Evolutionary conservation across 1,140 invertebrate species (phyloP), one percentile per base, ranked within the genome.

Genomic region (Heliconius eleuchia): DNA sequence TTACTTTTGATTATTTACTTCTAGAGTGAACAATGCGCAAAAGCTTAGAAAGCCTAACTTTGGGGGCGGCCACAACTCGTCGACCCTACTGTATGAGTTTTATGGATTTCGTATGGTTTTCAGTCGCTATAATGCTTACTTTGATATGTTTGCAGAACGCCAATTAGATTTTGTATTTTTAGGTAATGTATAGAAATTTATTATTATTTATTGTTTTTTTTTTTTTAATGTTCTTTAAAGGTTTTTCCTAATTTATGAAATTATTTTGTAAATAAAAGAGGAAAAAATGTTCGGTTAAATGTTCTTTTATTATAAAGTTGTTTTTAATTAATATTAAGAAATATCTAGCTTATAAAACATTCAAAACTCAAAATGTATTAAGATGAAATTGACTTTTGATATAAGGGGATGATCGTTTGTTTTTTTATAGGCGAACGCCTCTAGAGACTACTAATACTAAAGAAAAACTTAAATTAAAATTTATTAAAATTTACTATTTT

Each of bases 51-150:
- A 52, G 50, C 6, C 16, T 52, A 52, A 46, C 18, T 19, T 52
- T 23, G 0, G 18, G 50, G 18, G 18, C 18, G 50, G 50, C 50
- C 50, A 52, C 6, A 19, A 52, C 16, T 52, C 18, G 50, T 52
- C 50, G 50, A 52, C 84, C 19, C 18, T 57, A 57, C n/a, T 87
- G 77, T 79, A 80, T 71, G 50, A 84, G 80, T 82, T 86, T 83
- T 27, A 60, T 60, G 57, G 82, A 78, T 78, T 77, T 57, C 42
- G 70, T 80, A 50, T 80, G 60, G 23, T 27, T 30, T 66, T 66
- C 60, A 30, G 60, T 66, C 60, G 60, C 60, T 66, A 52, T 52
- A 66, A 66, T 66, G 60, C 60, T 66, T 30, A 66, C 23, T 66
- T 27, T 66, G 27, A 82, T 84, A 79, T 83, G 78, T 80, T 66